Percentiles rank a stretch among this genome's conserved stretches.
Evolutionary conservation across 2,113 vertebrate genomes (phyloP).

Genomic region (Poicephalus meyeri): DNA sequence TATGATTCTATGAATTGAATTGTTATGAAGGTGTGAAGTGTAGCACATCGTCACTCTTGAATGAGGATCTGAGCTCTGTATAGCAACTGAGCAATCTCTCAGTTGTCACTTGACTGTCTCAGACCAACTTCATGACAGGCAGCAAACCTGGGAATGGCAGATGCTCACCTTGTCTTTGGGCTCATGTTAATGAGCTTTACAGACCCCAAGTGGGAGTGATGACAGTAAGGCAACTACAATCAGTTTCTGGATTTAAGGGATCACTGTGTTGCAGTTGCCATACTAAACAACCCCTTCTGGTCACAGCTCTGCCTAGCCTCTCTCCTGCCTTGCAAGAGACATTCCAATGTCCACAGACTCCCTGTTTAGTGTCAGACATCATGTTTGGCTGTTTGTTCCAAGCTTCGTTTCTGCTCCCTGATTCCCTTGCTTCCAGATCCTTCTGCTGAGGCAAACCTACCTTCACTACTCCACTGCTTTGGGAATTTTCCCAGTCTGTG

Average conservation of each 20-base stretch:
- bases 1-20: background rate
- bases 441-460: background rate
- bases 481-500: background rate
- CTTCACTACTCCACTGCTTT: rapidly evolving
- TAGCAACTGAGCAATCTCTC: background rate
- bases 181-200: background rate
- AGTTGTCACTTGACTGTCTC: background rate
- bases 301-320: background rate
- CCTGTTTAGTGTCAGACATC: background rate
- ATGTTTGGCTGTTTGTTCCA: background rate
- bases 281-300: rapidly evolving
- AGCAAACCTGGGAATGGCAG: background rate
- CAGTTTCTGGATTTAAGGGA: background rate
- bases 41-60: background rate
- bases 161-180: background rate
- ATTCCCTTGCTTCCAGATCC: background rate
- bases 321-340: background rate
- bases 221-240: rapidly evolving
- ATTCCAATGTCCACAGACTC: background rate
- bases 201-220: background rate
- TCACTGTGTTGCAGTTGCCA: background rate
- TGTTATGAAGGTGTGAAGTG: background rate
- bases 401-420: background rate
- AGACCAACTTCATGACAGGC: background rate
- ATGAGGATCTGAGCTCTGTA: background rate